Conservation (phyloP, 2,113 vertebrate species). For the Lasiurus borealis region DNA sequence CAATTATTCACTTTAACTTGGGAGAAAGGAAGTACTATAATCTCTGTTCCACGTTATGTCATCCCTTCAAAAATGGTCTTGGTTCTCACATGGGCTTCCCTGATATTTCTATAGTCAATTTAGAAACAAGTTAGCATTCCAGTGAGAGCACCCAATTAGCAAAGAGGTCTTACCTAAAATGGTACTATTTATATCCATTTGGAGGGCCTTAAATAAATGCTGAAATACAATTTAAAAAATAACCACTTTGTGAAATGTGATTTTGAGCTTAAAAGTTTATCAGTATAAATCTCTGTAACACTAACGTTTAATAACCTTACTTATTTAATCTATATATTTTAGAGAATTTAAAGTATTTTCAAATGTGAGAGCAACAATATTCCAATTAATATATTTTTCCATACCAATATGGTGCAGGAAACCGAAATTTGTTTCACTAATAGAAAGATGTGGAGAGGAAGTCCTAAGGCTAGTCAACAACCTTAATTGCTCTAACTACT, state of each 20-base stretch:
- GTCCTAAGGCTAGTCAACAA: too few species aligned
- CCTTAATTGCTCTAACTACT: too few species aligned
- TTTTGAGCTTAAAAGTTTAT: slow-evolving; percentile 75
- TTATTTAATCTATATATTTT: slow-evolving; percentile 28
- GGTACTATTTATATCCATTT: slow-evolving; percentile 61
- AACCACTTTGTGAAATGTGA: slow-evolving; percentile 43
- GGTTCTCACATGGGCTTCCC: not conserved
- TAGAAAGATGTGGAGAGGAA: too few species aligned
- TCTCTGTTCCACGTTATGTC: not conserved
- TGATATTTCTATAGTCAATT: not conserved
- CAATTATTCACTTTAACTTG: slow-evolving; percentile 13
- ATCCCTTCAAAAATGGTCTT: not conserved
- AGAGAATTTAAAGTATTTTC: slow-evolving; percentile 53
- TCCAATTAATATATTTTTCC: slow-evolving; percentile 42
- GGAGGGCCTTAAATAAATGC: slow-evolving; percentile 64
- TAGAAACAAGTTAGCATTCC: slow-evolving; percentile 42
- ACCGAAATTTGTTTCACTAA: too few species aligned
- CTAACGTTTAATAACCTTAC: slow-evolving; percentile 55
- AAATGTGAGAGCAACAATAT: slow-evolving; percentile 43
- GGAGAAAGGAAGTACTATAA: not conserved
- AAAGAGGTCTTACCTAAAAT: slow-evolving; percentile 51
- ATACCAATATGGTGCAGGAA: not conserved
- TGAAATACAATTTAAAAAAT: slow-evolving; percentile 53
- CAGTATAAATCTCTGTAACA: slow-evolving; percentile 24
- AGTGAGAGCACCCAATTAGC: slow-evolving; percentile 45